phyloP scores from a whole-genome alignment of 2,797 vertebrate species.

The Toxotes lorentzi region DNA sequence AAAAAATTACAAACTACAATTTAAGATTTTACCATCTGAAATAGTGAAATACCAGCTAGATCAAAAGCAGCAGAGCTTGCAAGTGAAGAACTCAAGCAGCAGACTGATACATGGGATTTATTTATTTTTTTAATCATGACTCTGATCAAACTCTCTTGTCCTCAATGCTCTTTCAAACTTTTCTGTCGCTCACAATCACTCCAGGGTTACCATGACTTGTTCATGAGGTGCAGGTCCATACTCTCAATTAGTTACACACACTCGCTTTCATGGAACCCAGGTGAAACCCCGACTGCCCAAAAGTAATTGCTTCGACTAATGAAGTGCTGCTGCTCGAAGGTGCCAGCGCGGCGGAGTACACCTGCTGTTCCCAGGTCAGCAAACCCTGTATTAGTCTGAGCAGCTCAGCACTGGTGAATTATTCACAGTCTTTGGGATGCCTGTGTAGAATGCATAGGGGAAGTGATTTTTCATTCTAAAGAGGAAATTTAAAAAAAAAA shows the following conservation, averaged over 20 bases:
- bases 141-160: not conserved
- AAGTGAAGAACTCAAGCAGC: not conserved
- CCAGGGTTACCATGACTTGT: conserved; percentile 49
- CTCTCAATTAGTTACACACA: conserved; percentile 68
- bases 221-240: conserved; percentile 46
- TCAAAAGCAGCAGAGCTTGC: not conserved
- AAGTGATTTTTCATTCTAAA: conserved; percentile 33
- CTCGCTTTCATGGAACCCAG: conserved; percentile 48
- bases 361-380: conserved; percentile 75
- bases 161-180: conserved; percentile 38
- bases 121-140: not conserved
- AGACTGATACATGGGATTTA: not conserved
- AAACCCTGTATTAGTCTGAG: conserved; percentile 55
- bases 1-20: not conserved
- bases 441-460: conserved; percentile 22
- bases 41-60: not conserved
- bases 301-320: conserved; percentile 82
- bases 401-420: conserved; percentile 28
- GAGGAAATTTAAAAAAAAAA: not conserved
- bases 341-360: conserved; percentile 51
- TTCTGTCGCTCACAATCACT: conserved; percentile 28
- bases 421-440: conserved; percentile 46
- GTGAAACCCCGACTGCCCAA: conserved; percentile 75
- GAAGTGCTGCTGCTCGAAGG: conserved; percentile 75
- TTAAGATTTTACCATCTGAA: not conserved